Percentiles rank a stretch among this genome's conserved stretches.
These are phyloP conservation scores for Natrix natrix DNA, from an alignment of 2,797 vertebrate species.

Conservation along the genomic window DNA sequence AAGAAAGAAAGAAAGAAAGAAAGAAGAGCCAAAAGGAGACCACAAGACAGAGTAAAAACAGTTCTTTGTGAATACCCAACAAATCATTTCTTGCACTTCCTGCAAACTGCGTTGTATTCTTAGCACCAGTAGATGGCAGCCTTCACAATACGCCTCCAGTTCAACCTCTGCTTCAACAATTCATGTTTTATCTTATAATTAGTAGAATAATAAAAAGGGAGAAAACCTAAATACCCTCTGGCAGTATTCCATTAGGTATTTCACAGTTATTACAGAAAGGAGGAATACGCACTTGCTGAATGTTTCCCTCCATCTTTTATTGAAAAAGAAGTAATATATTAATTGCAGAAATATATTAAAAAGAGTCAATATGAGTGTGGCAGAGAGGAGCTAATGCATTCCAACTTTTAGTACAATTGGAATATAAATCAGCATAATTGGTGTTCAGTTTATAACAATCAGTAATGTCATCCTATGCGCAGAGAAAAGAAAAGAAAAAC, in stretches of 20 bases:
- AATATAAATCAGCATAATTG: neutral
- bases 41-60: neutral
- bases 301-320: neutral
- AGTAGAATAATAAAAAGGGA: neutral
- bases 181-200: neutral
- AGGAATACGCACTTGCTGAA: neutral
- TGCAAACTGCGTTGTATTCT: neutral
- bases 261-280: neutral
- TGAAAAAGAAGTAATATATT: neutral
- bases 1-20: no score
- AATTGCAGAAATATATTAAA: neutral
- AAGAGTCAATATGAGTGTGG: neutral
- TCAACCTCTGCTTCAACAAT: neutral
- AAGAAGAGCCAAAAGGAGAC: neutral
- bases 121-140: slow-evolving; percentile 8
- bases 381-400: neutral
- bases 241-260: neutral
- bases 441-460: neutral
- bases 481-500: neutral
- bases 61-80: neutral
- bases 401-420: neutral
- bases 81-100: neutral
- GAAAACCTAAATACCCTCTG: neutral
- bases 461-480: neutral
- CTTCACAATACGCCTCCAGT: neutral